phyloP scores from a whole-genome alignment of 2,113 vertebrate species.

The Anguilla rostrata region DNA sequence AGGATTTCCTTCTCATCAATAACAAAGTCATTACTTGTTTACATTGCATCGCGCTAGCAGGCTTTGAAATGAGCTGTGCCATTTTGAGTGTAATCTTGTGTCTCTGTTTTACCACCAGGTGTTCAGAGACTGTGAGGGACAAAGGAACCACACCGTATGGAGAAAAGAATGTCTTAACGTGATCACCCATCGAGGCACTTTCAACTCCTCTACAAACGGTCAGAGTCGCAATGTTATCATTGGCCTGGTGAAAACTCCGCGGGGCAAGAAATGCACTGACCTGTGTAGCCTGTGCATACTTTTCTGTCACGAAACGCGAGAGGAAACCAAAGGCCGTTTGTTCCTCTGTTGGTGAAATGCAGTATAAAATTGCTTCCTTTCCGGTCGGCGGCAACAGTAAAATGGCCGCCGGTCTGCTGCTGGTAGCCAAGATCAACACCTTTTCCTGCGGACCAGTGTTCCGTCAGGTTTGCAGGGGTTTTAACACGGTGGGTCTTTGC shows the following conservation, averaged over 20 bases:
- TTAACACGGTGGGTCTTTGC: conserved; percentile 23
- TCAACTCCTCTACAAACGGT: background rate
- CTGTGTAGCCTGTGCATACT: background rate
- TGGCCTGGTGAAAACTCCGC: background rate
- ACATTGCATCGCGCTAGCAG: background rate
- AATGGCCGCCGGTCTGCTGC: conserved; percentile 27
- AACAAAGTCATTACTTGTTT: background rate
- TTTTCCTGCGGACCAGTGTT: conserved; percentile 28
- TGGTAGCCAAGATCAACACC: conserved; percentile 53
- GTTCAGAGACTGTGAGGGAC: background rate
- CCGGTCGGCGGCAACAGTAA: conserved; percentile 21
- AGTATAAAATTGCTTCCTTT: conserved; percentile 48
- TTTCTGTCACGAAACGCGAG: conserved; percentile 7
- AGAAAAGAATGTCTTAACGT: background rate
- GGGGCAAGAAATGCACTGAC: background rate
- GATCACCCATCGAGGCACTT: background rate
- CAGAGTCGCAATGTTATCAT: background rate
- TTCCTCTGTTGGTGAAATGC: conserved; percentile 38
- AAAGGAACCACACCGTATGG: background rate
- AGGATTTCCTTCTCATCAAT: background rate
- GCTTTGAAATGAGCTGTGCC: background rate
- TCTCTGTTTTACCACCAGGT: background rate
- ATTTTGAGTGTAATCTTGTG: background rate
- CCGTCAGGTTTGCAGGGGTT: background rate
- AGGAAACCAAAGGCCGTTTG: conserved; percentile 28